phyloP scores from a whole-genome alignment of 1,140 invertebrate genomes.

The Carcinoscorpius rotundicauda region DNA sequence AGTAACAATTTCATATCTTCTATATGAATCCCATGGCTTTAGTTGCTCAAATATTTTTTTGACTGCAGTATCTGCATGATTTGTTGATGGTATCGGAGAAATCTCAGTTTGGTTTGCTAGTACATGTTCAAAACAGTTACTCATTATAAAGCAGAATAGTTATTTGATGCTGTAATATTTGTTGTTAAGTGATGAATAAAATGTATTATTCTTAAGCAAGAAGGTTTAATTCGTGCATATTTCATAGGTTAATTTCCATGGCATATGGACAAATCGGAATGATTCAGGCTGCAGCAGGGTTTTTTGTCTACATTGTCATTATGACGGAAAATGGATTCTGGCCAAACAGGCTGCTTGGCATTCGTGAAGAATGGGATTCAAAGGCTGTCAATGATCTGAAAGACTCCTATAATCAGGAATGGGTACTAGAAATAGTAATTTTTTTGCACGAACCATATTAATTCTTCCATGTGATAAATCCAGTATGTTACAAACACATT shows the following conservation, averaged over 20 bases:
- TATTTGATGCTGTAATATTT: too few species aligned
- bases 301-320: constrained; percentile 45
- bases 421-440: constrained; percentile 26
- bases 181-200: neutral
- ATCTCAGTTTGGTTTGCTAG: too few species aligned
- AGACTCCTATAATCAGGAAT: constrained; percentile 49
- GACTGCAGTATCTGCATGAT: too few species aligned
- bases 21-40: too few species aligned
- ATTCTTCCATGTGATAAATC: neutral
- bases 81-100: too few species aligned
- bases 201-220: neutral
- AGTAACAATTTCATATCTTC: too few species aligned
- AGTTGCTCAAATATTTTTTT: too few species aligned
- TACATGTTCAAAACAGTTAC: too few species aligned
- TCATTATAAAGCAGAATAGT: too few species aligned
- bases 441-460: neutral
- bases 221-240: neutral
- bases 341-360: constrained; percentile 37
- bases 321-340: constrained; percentile 47
- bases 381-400: constrained; percentile 42
- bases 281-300: constrained; percentile 40
- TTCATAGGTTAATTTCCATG: constrained; percentile 65
- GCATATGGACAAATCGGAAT: constrained; percentile 42
- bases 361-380: constrained; percentile 43
- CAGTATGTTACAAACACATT: neutral